phyloP scores from a whole-genome alignment of 2,113 vertebrate species.

The Sphyrna mokarran region DNA sequence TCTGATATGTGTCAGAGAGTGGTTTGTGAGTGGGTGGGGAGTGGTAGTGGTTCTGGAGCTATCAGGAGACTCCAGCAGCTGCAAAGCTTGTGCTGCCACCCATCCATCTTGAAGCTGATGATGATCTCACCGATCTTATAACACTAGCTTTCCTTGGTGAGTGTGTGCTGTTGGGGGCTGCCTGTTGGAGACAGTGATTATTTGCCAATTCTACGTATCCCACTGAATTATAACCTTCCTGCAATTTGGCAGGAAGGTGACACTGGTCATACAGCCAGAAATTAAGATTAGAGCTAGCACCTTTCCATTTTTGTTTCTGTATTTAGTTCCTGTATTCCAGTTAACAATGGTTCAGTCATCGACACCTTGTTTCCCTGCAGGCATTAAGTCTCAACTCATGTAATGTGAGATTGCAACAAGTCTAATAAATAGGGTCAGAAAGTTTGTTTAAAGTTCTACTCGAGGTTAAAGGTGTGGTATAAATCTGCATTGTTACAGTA shows the following conservation, averaged over 20 bases:
- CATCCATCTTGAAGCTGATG: not conserved
- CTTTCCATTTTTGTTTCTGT: not conserved
- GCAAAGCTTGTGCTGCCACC: not conserved
- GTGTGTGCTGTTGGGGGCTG: not conserved
- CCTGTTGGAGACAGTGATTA: not conserved
- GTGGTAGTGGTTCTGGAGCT: not conserved
- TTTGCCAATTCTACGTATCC: not conserved
- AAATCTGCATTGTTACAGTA: not conserved
- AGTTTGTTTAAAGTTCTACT: no score
- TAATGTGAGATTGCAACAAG: no score
- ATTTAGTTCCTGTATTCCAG: not conserved
- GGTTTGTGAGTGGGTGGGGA: no score
- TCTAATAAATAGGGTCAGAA: not conserved
- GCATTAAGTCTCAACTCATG: not conserved
- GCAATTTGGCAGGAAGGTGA: not conserved
- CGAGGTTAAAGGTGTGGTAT: not conserved
- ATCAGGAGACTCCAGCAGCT: not conserved
- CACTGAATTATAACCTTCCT: not conserved
- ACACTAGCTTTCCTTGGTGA: not conserved
- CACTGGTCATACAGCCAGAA: not conserved
- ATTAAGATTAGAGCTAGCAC: not conserved
- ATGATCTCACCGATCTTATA: not conserved
- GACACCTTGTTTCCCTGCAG: not conserved
- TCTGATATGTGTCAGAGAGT: not conserved
- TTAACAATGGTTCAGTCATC: not conserved